Evolutionary conservation across 2,888 invertebrate species (phyloP).

Genomic region (Archaeoteleia sp.): DNA sequence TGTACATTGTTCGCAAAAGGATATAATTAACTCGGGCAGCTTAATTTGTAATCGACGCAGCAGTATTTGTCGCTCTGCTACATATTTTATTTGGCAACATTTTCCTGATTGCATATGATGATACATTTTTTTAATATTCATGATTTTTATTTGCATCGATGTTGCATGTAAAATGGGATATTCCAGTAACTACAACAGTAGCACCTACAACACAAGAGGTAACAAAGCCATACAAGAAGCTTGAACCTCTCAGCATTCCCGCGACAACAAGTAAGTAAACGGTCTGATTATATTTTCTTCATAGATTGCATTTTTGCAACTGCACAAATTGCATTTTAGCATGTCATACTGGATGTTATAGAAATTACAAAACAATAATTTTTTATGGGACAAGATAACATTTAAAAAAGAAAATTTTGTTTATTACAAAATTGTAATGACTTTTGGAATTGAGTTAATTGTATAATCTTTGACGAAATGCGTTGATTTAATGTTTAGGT

Average conservation of each 20-base stretch:
- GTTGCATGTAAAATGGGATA: slow-evolving; percentile 71
- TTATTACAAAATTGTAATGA: no score
- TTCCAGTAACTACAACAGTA: slow-evolving; percentile 71
- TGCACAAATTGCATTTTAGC: slow-evolving; percentile 18
- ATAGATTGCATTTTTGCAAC: slow-evolving; percentile 16
- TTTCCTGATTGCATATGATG: slow-evolving; percentile 21
- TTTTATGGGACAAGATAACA: no score
- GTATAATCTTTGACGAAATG: no score
- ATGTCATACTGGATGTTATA: not conserved
- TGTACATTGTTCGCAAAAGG: no score
- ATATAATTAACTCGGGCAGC: no score
- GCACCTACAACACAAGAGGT: slow-evolving; percentile 67
- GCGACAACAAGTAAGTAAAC: slow-evolving; percentile 67
- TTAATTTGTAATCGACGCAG: no score
- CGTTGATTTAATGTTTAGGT: slow-evolving; percentile 56
- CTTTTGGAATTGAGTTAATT: no score
- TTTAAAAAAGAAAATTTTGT: no score
- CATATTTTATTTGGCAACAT: not conserved
- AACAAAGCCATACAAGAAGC: slow-evolving; percentile 67
- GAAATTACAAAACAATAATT: no score
- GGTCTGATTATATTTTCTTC: slow-evolving; percentile 34
- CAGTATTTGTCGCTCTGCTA: not conserved
- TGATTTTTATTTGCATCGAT: slow-evolving; percentile 69
- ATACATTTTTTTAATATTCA: slow-evolving; percentile 55
- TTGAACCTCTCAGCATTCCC: slow-evolving; percentile 62